Evolutionary conservation across 2,113 vertebrate species (phyloP).

Genomic region (Hipposideros armiger): DNA sequence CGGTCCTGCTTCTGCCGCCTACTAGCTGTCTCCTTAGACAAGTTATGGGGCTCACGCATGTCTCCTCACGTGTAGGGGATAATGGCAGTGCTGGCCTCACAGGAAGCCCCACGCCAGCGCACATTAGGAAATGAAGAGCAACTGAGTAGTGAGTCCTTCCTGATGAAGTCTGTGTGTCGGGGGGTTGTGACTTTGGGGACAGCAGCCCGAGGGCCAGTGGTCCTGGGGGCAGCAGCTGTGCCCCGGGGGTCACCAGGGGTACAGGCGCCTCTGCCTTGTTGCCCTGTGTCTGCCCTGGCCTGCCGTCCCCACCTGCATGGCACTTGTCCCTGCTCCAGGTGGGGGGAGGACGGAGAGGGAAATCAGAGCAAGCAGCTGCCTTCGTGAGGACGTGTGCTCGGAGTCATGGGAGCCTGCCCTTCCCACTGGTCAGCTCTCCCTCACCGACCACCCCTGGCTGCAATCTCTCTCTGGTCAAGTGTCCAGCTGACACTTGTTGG

Average conservation of each 20-base stretch:
- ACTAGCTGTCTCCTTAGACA: neutral
- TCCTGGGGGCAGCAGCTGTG: neutral
- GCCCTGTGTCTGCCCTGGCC: rapidly evolving
- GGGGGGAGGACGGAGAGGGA: neutral
- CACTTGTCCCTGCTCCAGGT: neutral
- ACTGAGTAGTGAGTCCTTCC: neutral
- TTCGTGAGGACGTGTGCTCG: neutral
- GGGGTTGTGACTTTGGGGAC: too few species aligned
- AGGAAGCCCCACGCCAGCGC: rapidly evolving
- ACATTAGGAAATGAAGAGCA: rapidly evolving
- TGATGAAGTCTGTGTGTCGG: rapidly evolving
- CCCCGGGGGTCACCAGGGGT: rapidly evolving
- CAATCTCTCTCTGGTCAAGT: neutral
- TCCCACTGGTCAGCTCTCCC: neutral
- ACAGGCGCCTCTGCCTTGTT: neutral
- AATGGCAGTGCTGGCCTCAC: rapidly evolving
- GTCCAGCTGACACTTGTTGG: neutral
- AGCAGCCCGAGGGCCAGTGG: too few species aligned
- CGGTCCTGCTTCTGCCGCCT: neutral
- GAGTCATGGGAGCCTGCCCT: too few species aligned
- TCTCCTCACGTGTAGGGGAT: rapidly evolving
- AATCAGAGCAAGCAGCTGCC: neutral
- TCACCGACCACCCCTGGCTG: rapidly evolving
- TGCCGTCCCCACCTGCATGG: rapidly evolving
- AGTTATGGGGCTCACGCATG: rapidly evolving